Evolutionary conservation across 2,888 invertebrate genomes (phyloP), one percentile per base, ranked within the genome.

Genomic region (Neoscelio sp.): DNA sequence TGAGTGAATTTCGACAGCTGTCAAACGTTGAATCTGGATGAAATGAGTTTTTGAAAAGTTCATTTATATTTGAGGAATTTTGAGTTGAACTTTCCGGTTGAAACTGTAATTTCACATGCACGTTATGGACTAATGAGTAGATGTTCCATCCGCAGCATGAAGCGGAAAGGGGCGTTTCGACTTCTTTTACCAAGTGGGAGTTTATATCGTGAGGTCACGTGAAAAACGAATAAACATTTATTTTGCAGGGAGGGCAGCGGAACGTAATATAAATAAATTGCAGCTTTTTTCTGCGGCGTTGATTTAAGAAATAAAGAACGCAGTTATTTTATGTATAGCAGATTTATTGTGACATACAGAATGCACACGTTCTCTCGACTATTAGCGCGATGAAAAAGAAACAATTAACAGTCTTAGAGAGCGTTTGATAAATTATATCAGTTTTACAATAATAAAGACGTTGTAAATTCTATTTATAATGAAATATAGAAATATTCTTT

Each of bases 301-400:
- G 23, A 23, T 23, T 23, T 23, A 23, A 23, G 6, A 23, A 23
- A 23, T 23, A 6, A 23, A 23, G 6, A 23, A 23, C 3, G 23
- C 3, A 23, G 6, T 23, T 23, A 6, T 23, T 62, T 62, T 64
- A 48, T 50, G 26, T 26, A 38, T n/a, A 64, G 64, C 17, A 15
- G 48, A 64, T 64, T 64, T 64, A 64, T 64, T 64, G 12, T 64
- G 28, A 64, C 50, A 50, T 50, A 64, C 38, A 50, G 64, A 64
- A 64, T 64, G 3, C 23, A 62, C 35, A 60, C 7, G 3, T 20
- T 60, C 4, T 3, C 10, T 33, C 20, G 8, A 20, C 23, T 44
- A 44, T 35, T 23, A 33, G 13, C 13, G 20, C 33, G 15, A 23
- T 4, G 13, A 33, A 60, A 28, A 26, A 15, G 44, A 44, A 58